phyloP scores from a whole-genome alignment of 1,140 invertebrate genomes.

The Orchestia grillus region DNA sequence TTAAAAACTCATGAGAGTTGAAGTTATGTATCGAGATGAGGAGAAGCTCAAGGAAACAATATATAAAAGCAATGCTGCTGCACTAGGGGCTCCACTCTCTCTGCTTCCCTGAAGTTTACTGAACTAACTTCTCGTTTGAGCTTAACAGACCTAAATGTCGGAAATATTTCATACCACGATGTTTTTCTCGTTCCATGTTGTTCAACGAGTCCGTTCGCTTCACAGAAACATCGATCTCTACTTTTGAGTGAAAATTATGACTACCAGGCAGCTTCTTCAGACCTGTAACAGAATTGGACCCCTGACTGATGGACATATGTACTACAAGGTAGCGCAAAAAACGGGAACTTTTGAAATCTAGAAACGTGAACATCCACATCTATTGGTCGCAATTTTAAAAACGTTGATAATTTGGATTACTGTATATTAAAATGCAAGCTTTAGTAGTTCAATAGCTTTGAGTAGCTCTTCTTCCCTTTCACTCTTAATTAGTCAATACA shows the following conservation, averaged over 20 bases:
- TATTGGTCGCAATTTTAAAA: too few relatives aligned
- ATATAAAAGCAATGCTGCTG: not conserved
- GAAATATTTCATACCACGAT: not conserved
- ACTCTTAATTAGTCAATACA: not conserved
- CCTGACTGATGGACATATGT: not conserved
- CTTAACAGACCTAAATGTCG: not conserved
- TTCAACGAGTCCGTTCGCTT: not conserved
- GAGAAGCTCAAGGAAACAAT: not conserved
- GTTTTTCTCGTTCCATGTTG: not conserved
- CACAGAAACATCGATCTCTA: not conserved
- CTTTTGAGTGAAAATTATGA: not conserved
- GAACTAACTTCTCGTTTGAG: not conserved
- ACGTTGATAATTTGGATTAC: too few relatives aligned
- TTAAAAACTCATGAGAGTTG: not conserved
- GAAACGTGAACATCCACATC: too few relatives aligned
- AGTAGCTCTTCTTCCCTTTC: too few relatives aligned
- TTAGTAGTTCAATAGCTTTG: too few relatives aligned
- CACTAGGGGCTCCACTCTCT: not conserved
- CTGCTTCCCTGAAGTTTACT: not conserved
- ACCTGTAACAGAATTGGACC: not conserved
- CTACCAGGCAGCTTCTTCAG: not conserved
- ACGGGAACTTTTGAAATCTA: too few relatives aligned
- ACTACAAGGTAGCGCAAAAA: not conserved
- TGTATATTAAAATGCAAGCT: too few relatives aligned
- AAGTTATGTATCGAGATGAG: not conserved